These are phyloP conservation scores for Toxotes chatareus DNA, from an alignment of 2,113 vertebrate species.

Conservation along the genomic window DNA sequence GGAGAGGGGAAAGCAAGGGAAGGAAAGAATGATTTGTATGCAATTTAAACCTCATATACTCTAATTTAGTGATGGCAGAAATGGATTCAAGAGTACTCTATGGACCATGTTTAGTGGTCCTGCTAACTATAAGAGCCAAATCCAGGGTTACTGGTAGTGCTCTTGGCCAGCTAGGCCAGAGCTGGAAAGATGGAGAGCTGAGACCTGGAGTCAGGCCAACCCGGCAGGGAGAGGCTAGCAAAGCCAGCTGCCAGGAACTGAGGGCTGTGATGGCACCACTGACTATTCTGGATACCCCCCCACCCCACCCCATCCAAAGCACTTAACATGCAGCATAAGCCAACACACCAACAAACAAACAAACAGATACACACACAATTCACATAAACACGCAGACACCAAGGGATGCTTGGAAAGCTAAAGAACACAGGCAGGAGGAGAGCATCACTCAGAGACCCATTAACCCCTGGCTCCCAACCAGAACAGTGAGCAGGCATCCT, in stretches of 20 bases:
- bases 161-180: conserved; percentile 44
- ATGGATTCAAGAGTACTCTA: conserved; percentile 55
- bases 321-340: conserved; percentile 72
- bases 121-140: conserved; percentile 48
- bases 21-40: conserved; percentile 64
- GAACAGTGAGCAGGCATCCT: conserved; percentile 66
- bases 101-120: conserved; percentile 59
- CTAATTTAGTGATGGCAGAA: conserved; percentile 64
- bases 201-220: conserved; percentile 60
- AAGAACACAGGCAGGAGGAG: conserved; percentile 64
- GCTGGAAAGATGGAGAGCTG: conserved; percentile 50
- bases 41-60: conserved; percentile 62
- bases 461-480: conserved; percentile 79
- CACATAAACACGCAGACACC: conserved; percentile 68
- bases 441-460: conserved; percentile 80
- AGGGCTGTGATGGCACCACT: conserved; percentile 61
- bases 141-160: conserved; percentile 56
- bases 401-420: conserved; percentile 66
- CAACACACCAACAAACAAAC: conserved; percentile 67
- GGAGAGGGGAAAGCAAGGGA: conserved; percentile 28
- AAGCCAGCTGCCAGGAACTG: conserved; percentile 66
- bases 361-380: conserved; percentile 60
- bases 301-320: conserved; percentile 60
- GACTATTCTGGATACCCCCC: conserved; percentile 59
- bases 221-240: conserved; percentile 56